phyloP scores from a whole-genome alignment of 2,797 vertebrate species.

The Otus scops region DNA sequence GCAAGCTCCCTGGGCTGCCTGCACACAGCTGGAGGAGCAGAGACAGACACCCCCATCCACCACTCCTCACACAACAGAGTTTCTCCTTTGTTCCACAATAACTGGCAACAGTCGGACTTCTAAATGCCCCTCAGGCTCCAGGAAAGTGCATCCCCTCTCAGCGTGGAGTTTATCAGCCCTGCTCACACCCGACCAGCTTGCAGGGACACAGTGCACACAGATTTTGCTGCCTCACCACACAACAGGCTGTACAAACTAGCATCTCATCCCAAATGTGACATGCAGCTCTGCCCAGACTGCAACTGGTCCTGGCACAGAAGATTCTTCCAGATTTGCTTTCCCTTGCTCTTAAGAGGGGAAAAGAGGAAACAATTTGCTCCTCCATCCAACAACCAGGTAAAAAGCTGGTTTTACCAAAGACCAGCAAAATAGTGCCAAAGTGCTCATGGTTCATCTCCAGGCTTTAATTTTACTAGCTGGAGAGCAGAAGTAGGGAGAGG shows the following conservation, averaged over 20 bases:
- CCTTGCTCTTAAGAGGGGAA: not conserved
- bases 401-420: not conserved
- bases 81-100: not conserved
- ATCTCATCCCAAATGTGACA: not conserved
- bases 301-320: not conserved
- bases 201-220: not conserved
- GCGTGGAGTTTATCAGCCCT: not conserved
- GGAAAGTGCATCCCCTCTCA: not conserved
- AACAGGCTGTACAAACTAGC: not conserved
- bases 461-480: not conserved
- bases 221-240: not conserved
- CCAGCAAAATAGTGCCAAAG: not conserved
- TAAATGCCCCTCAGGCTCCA: rapidly evolving
- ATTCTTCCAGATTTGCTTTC: not conserved
- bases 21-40: not conserved
- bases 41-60: not conserved
- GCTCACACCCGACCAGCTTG: not conserved
- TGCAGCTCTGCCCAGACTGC: rapidly evolving
- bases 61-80: not conserved
- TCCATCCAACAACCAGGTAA: not conserved
- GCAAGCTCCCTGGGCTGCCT: not conserved
- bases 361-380: not conserved
- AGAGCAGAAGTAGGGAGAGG: not conserved
- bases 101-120: not conserved
- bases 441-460: not conserved